A percentile compares a stretch with the other conserved stretches of the same genome.
Conservation (phyloP, 2,888 invertebrate species). For the Hemistola chrysoprasaria region DNA sequence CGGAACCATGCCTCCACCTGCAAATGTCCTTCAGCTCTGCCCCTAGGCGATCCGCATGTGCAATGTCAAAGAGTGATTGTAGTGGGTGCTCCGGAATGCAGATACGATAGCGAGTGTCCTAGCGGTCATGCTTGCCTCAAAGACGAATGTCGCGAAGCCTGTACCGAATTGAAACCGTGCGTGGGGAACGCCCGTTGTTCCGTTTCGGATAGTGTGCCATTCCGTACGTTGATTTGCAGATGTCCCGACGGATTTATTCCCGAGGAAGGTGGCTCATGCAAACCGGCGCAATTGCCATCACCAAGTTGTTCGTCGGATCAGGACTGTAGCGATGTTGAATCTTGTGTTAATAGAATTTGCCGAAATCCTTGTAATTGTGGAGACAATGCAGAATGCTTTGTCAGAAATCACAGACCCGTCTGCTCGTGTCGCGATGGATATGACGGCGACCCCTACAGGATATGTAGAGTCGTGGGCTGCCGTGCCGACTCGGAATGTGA, state of each 20-base stretch:
- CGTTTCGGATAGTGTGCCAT: constrained; percentile 92
- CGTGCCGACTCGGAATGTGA: constrained; percentile 92
- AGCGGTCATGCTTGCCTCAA: constrained; percentile 91
- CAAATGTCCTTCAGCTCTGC: constrained; percentile 90
- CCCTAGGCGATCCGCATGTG: constrained; percentile 90
- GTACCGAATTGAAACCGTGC: constrained; percentile 89
- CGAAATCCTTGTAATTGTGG: constrained; percentile 95
- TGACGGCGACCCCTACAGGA: constrained; percentile 93
- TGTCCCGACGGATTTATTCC: constrained; percentile 93
- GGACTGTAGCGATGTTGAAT: constrained; percentile 90
- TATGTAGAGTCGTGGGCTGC: constrained; percentile 91
- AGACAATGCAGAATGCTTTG: constrained; percentile 89
- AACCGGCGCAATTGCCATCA: constrained; percentile 85
- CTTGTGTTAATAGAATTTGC: constrained; percentile 93
- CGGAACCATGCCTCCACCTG: constrained; percentile 91
- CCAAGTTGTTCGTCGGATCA: constrained; percentile 90
- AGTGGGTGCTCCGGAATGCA: constrained; percentile 85
- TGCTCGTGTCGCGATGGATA: constrained; percentile 93
- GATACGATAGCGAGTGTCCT: constrained; percentile 90
- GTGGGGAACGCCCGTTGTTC: constrained; percentile 88
- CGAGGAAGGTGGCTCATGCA: constrained; percentile 89
- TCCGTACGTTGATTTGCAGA: constrained; percentile 93
- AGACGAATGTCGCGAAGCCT: constrained; percentile 90
- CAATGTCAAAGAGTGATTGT: constrained; percentile 84
- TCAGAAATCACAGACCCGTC: constrained; percentile 91